Base-by-base conservation (phyloP, 2,113 vertebrate genomes). In the Noturus placidus region DNA sequence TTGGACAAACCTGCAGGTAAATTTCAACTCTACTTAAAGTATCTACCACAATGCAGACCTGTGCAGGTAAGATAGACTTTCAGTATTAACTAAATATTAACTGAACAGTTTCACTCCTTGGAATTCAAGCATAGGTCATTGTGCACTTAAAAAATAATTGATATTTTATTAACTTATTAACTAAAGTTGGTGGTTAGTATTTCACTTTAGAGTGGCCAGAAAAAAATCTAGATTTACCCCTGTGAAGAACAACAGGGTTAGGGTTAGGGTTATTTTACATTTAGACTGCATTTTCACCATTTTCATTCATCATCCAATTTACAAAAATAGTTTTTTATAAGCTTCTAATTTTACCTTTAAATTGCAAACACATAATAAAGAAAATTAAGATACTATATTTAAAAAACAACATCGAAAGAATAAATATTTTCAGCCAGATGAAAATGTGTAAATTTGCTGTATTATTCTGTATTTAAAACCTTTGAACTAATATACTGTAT, bases 1-100 rank as follows among this genome's bases (percentile, higher is more conserved):
- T 89, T 3, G 94, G 94, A 91, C 35, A 92, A 91, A 91, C 88
- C 91, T 87, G 33, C 84, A 92, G 91, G 91, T 92, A 89, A 92
- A 89, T 56, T 80, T 67, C 33, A 78, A 79, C 87, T 38, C 72
- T 84, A 61, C 61, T 81, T 88, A 87, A 80, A 70, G 69, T 85
- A 91, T 27, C 33, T 87, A 89, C 33, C 33, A 85, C 52, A 91
- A n/a, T 86, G 54, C 67, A 87, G 78, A 46, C 46, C 70, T 74
- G 65, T 82, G 65, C 67, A 90, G 87, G 87, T 90, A 90, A 90
- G 85, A 84, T 76, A 87, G 87, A 89, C 14, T 65, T 88, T 81
- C 65, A 84, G 30, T 54, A 65, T 87, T 82, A 83, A 83, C 27
- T 61, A 67, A 30, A 56, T 20, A 57, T 74, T 54, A 57, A 14